These are phyloP conservation scores for Troides helena DNA, from an alignment of 2,888 invertebrate species.

Conservation along the genomic window DNA sequence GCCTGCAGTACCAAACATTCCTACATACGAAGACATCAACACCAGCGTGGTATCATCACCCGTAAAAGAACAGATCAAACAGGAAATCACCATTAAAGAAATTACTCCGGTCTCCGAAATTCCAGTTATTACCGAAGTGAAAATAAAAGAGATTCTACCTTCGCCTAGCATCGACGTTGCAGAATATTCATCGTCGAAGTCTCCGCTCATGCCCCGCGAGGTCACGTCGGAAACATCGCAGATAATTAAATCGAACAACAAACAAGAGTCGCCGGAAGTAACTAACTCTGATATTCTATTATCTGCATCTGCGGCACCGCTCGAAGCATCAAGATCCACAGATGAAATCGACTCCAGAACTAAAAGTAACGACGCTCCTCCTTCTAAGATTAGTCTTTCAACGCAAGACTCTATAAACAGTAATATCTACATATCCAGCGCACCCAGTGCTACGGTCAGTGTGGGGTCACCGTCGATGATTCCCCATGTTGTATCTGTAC, in stretches of 20 bases:
- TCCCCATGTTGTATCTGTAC: constrained; percentile 42
- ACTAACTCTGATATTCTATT: constrained; percentile 49
- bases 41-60: constrained; percentile 41
- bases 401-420: constrained; percentile 62
- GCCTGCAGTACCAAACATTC: constrained; percentile 43
- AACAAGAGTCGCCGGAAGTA: constrained; percentile 51
- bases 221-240: constrained; percentile 60
- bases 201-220: constrained; percentile 68
- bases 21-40: constrained; percentile 43
- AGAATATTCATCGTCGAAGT: constrained; percentile 68
- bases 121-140: constrained; percentile 67
- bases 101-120: constrained; percentile 79
- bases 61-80: constrained; percentile 54
- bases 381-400: constrained; percentile 66
- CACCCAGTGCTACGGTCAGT: constrained; percentile 49
- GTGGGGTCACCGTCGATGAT: constrained; percentile 48
- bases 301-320: constrained; percentile 41
- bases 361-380: constrained; percentile 49
- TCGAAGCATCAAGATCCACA: constrained; percentile 38
- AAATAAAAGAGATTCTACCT: constrained; percentile 71
- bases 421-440: constrained; percentile 56
- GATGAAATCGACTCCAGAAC: constrained; percentile 29
- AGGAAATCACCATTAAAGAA: constrained; percentile 80
- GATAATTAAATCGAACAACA: constrained; percentile 41
- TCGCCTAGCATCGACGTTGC: constrained; percentile 61